Conservation (phyloP, 2,113 vertebrate genomes). For the Stegostoma tigrinum region DNA sequence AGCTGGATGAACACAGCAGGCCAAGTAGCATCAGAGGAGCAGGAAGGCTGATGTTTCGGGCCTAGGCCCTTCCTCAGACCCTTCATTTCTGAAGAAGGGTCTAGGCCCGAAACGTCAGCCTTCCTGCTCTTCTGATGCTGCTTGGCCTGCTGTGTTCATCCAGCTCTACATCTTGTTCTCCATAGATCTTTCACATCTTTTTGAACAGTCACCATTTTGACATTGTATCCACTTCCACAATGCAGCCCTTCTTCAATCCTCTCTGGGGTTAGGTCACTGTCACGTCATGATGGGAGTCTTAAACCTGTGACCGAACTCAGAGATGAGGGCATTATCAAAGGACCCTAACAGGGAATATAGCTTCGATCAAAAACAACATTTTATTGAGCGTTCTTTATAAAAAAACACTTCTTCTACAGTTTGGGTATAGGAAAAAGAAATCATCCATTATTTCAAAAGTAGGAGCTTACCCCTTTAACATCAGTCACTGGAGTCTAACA, state of each 20-base stretch:
- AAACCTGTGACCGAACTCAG: neutral
- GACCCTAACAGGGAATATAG: neutral
- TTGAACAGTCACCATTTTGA: neutral
- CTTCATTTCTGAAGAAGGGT: too few relatives aligned
- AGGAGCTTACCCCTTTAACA: neutral
- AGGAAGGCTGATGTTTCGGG: too few relatives aligned
- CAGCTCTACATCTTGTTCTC: too few relatives aligned
- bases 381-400: neutral
- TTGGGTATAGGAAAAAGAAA: neutral
- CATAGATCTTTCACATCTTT: neutral
- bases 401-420: neutral
- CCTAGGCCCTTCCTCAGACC: too few relatives aligned
- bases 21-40: too few relatives aligned
- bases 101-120: too few relatives aligned
- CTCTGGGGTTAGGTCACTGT: neutral
- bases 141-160: too few relatives aligned
- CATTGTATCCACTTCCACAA: neutral
- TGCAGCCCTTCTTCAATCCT: neutral
- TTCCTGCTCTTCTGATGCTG: too few relatives aligned
- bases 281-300: neutral
- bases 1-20: too few relatives aligned
- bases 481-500: neutral
- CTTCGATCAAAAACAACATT: neutral
- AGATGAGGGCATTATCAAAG: neutral
- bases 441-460: neutral